These are phyloP conservation scores for Callosobruchus maculatus DNA, from an alignment of 2,888 invertebrate genomes.

Conservation along the genomic window DNA sequence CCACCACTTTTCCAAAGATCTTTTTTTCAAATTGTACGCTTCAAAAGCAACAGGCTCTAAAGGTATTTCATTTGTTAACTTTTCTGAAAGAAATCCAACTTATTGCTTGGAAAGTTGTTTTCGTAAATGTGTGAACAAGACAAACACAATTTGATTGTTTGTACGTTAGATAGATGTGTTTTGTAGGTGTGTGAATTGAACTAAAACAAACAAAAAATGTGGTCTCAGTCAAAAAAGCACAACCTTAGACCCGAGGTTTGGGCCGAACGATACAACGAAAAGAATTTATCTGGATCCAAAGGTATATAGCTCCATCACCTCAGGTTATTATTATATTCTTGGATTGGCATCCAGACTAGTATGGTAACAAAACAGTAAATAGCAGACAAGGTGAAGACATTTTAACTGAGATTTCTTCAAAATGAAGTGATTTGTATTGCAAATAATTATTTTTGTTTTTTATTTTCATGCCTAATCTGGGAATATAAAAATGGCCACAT, in stretches of 20 bases:
- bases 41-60: slow-evolving; percentile 33
- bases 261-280: slow-evolving; percentile 39
- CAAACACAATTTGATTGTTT: slow-evolving; percentile 5
- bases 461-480: background rate
- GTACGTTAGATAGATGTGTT: slow-evolving; percentile 9
- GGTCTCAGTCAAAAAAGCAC: slow-evolving; percentile 23
- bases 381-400: too few relatives aligned
- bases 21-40: slow-evolving; percentile 39
- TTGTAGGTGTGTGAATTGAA: slow-evolving; percentile 20
- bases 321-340: background rate
- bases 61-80: slow-evolving; percentile 24
- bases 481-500: background rate
- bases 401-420: too few relatives aligned
- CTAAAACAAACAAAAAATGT: slow-evolving; percentile 16
- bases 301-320: slow-evolving; percentile 20
- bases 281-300: slow-evolving; percentile 29
- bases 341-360: background rate
- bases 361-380: too few relatives aligned
- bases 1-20: slow-evolving; percentile 40
- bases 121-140: slow-evolving; percentile 20
- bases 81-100: background rate
- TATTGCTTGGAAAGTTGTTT: slow-evolving; percentile 8
- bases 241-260: slow-evolving; percentile 35
- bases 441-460: too few relatives aligned
- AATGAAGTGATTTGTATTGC: too few relatives aligned